Evolutionary conservation across 2,113 vertebrate genomes (phyloP), one percentile per base, ranked within the genome.

Genomic region (Arenaria interpres): DNA sequence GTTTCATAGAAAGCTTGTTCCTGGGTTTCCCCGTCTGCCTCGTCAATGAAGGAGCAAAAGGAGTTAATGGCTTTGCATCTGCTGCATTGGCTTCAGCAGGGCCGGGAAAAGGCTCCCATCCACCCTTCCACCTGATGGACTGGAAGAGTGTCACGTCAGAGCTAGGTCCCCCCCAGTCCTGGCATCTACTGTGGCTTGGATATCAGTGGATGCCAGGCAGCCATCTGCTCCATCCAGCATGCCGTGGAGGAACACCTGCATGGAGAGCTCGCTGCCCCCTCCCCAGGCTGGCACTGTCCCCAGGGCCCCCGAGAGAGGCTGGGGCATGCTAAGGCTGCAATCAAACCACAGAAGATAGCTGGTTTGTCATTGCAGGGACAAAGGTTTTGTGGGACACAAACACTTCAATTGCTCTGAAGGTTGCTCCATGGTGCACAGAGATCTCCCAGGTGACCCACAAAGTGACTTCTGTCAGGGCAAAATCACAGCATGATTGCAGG

Each of bases 401-500:
- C 0, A 0, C 46, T 14, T 54, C 17, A 10, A 11, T 4, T 51
- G 35, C 64, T 80, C 63, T n/a, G 33, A 51, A 48, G n/a, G 69
- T 23, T 59, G 41, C 57, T 85, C 24, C 39, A 19, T 33, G 75
- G 10, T 12, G 18, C 35, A 35, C 8, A 4, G 62, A 56, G 33
- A 33, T 53, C 33, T 86, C 33, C 28, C 53, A 56, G 37, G 50
- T 41, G 41, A 75, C 59, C 17, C 56, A 35, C 27, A 41, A 59
- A 84, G 24, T 21, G 35, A 27, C 16, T 68, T 76, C 62, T 27
- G 75, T 9, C 7, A 12, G 23, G 46, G 32, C 0, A 0, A 45
- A 72, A 64, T 41, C 83, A 32, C 41, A 41, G 43, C 1, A 0
- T 12, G n/a, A 30, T 12, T 1, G 0, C 43, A 72, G 21, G 17